Conservation (phyloP, 2,888 invertebrate genomes). For the Dysmachus trigonus region DNA sequence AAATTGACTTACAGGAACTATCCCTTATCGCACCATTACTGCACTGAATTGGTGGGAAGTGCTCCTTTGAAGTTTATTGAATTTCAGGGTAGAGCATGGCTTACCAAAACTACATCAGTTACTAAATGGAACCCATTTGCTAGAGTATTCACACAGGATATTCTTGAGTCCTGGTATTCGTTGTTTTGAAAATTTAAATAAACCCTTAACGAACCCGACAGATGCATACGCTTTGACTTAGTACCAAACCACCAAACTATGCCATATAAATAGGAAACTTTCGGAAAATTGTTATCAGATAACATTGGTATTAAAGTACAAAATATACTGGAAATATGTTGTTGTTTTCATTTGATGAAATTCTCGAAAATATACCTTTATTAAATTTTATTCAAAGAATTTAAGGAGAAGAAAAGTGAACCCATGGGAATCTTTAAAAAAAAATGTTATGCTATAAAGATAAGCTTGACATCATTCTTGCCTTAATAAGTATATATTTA, state of each 20-base stretch:
- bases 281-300: no score
- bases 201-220: neutral
- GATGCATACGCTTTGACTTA: neutral
- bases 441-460: no score
- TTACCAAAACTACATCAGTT: neutral
- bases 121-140: neutral
- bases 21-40: neutral
- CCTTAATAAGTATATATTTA: no score
- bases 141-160: neutral
- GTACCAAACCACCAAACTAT: neutral
- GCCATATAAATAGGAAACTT: neutral
- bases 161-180: neutral
- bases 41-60: neutral
- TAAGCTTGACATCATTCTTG: no score
- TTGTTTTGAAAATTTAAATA: neutral
- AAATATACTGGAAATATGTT: no score
- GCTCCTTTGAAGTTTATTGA: neutral
- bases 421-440: no score
- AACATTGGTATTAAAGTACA: no score
- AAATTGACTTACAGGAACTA: neutral
- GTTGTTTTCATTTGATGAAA: no score
- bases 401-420: no score
- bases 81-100: neutral
- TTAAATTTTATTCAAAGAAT: no score
- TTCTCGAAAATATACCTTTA: no score